Base-by-base conservation (phyloP, 2,113 vertebrate genomes). In the Halichoeres trimaculatus region DNA sequence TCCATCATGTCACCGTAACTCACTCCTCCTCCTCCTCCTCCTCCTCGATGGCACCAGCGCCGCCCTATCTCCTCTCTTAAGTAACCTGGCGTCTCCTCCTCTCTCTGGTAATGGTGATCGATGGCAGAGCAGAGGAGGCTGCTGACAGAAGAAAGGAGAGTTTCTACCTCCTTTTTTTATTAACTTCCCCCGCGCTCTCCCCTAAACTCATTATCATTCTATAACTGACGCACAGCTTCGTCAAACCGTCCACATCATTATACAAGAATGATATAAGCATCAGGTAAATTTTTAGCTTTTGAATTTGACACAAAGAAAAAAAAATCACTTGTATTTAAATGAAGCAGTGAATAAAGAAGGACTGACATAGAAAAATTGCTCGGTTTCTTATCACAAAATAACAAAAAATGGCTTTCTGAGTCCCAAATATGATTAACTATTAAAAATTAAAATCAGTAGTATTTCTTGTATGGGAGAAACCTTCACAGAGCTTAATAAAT, bases 151-250 rank as follows among this genome's bases (percentile, higher is more conserved):
- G 57, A 55, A 74, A 13, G 19, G 12, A 40, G 43, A 45, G 56
- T 43, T 34, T n/a, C n/a, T 3, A 36, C 59, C 74, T 70, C 55
- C 43, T 52, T 30, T 47, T 73, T 45, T 45, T 64, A 76, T 70
- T 70, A 59, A 56, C 56, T 9, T 48, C 40, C 35, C 22, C 41
- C 24, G 9, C 50, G 69, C 41, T 59, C 59, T 70, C 26, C 75
- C 80, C 61, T 54, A 63, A 76, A 67, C 55, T 78, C 78, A 62
- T 87, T 79, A 80, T 73, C 75, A 62, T 83, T 76, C 71, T 52
- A 70, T 81, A 55, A 79, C 79, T 23, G 23, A 75, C 59, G 24
- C 60, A 52, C 51, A 35, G 48, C 10, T n/a, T 16, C 12, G 52
- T 22, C 45, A 22, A 57, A 55, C 57, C 1, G 20, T 68, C 34